phyloP scores from a whole-genome alignment of 1,140 invertebrate species.

The Lucilia cuprina region DNA sequence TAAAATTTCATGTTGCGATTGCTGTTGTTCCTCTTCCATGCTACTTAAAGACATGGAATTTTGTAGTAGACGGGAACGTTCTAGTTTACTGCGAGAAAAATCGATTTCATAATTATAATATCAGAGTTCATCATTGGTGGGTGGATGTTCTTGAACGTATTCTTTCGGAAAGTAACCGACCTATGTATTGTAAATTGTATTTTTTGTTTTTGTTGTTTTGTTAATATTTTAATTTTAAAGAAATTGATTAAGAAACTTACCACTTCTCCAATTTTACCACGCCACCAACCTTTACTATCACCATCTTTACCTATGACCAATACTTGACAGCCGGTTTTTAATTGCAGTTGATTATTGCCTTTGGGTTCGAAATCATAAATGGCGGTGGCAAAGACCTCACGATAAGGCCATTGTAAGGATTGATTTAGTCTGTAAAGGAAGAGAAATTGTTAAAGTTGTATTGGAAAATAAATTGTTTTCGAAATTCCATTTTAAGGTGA shows the following conservation, averaged over 20 bases:
- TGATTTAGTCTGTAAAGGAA: conserved; percentile 71
- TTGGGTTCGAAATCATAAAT: conserved; percentile 76
- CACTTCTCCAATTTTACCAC: conserved; percentile 73
- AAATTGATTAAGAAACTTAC: conserved; percentile 52
- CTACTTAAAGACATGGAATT: conserved; percentile 7
- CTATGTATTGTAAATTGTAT: conserved; percentile 43
- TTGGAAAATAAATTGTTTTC: too few species aligned
- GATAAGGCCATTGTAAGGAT: conserved; percentile 77
- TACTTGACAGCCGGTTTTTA: conserved; percentile 80
- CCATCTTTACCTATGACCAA: conserved; percentile 79
- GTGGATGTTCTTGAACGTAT: conserved; percentile 66
- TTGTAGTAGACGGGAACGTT: not conserved
- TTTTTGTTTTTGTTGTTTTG: conserved; percentile 39
- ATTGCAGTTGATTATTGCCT: conserved; percentile 78
- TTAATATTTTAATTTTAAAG: not conserved
- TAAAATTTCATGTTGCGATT: conserved; percentile 11
- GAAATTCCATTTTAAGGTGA: too few species aligned
- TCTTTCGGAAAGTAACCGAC: conserved; percentile 73
- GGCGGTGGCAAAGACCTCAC: conserved; percentile 76
- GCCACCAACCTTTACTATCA: conserved; percentile 83
- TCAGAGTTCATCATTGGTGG: conserved; percentile 60
- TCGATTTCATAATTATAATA: conserved; percentile 62
- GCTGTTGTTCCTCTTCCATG: not conserved
- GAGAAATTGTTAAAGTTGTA: not conserved
- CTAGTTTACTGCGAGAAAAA: conserved; percentile 43